These are phyloP conservation scores for Siphlonurus alternatus DNA, from an alignment of 2,888 invertebrate species.

Conservation along the genomic window DNA sequence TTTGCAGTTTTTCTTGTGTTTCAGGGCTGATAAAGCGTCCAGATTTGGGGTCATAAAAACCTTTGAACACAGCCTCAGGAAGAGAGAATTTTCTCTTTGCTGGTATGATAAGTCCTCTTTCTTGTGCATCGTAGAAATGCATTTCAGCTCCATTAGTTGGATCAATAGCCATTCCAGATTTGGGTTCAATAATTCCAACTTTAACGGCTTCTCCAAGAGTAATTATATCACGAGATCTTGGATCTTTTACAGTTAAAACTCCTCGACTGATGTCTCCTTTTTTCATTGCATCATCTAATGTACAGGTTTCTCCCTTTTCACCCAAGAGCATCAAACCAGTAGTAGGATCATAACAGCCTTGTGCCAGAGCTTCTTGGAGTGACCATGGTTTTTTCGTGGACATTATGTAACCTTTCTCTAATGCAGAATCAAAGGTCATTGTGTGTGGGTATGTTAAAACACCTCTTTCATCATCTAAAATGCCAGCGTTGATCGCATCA, in stretches of 20 bases:
- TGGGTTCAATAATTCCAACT: conserved; percentile 57
- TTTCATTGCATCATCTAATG: conserved; percentile 55
- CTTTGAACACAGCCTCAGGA: conserved; percentile 79
- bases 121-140: conserved; percentile 66
- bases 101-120: conserved; percentile 63
- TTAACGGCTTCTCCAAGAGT: conserved; percentile 63
- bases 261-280: conserved; percentile 58
- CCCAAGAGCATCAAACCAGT: conserved; percentile 50
- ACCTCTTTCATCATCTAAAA: conserved; percentile 37
- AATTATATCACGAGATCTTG: conserved; percentile 61
- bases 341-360: conserved; percentile 58
- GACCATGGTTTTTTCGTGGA: conserved; percentile 66
- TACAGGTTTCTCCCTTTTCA: conserved; percentile 44
- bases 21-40: conserved; percentile 67
- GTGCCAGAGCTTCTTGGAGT: conserved; percentile 64
- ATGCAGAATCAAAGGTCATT: conserved; percentile 59
- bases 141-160: conserved; percentile 55
- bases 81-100: conserved; percentile 68
- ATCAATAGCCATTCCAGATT: conserved; percentile 62
- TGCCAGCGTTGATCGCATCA: conserved; percentile 19
- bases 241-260: conserved; percentile 62
- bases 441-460: conserved; percentile 44
- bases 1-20: conserved; percentile 60
- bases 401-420: conserved; percentile 62
- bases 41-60: conserved; percentile 71